Conservation (phyloP, 1,140 invertebrate species). For the Pollicipes pollicipes region DNA sequence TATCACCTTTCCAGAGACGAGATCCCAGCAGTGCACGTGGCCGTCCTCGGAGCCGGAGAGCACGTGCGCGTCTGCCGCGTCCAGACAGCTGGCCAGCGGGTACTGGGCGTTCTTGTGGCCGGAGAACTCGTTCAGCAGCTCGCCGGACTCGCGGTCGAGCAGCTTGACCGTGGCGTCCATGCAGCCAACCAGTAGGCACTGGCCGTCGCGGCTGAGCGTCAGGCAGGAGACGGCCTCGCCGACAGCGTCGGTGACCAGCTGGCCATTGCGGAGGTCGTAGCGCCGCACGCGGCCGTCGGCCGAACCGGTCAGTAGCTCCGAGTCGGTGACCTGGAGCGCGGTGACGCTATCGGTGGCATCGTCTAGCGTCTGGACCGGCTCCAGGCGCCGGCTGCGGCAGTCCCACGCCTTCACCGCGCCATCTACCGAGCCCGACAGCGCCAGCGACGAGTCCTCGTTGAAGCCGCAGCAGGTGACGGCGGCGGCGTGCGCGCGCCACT, state of each 20-base stretch:
- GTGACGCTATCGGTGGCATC: conserved; percentile 90
- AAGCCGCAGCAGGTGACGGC: conserved; percentile 71
- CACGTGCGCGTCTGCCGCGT: conserved; percentile 59
- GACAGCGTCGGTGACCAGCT: conserved; percentile 64
- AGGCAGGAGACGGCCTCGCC: conserved; percentile 57
- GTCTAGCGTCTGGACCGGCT: conserved; percentile 50
- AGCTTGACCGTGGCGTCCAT: conserved; percentile 62
- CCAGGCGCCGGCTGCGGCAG: conserved; percentile 43
- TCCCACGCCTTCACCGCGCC: conserved; percentile 86
- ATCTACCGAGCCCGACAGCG: conserved; percentile 77
- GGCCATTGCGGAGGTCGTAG: conserved; percentile 77
- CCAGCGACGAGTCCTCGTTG: conserved; percentile 84
- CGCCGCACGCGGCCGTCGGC: conserved; percentile 69
- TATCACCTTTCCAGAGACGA: conserved; percentile 35
- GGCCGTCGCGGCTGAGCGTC: conserved; percentile 59
- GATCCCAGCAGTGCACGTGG: conserved; percentile 68
- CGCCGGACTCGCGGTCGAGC: conserved; percentile 72
- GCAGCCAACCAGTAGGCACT: conserved; percentile 68
- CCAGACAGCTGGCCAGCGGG: conserved; percentile 61
- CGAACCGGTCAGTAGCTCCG: conserved; percentile 78
- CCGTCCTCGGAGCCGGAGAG: conserved; percentile 76
- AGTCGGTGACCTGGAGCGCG: conserved; percentile 59
- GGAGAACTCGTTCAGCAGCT: conserved; percentile 47
- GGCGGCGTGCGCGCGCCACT: conserved; percentile 71
- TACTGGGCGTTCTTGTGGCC: conserved; percentile 16